Percentiles rank a stretch among this genome's conserved stretches.
Evolutionary conservation across 2,797 vertebrate genomes (phyloP).

Genomic region (Cirrhinus mrigala): DNA sequence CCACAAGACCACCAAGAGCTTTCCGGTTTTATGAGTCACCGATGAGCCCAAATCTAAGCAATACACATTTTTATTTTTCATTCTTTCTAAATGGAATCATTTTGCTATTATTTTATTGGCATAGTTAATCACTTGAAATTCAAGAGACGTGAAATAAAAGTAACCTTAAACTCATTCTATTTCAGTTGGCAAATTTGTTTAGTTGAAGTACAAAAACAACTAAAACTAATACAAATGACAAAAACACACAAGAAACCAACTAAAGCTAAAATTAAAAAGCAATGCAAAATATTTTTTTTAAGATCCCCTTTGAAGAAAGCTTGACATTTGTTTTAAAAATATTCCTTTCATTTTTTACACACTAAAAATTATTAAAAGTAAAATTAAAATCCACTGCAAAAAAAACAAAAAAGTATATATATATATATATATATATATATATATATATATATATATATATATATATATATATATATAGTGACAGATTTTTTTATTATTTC

Average conservation of each 20-base stretch:
- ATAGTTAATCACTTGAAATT: neutral
- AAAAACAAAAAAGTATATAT: too few species aligned
- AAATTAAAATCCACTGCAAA: too few species aligned
- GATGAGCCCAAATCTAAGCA: neutral
- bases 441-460: too few species aligned
- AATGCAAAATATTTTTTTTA: too few species aligned
- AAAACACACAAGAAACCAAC: neutral
- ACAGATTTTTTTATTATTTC: too few species aligned
- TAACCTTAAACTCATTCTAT: neutral
- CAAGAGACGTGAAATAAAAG: neutral
- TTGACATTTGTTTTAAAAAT: too few species aligned
- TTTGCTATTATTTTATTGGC: neutral
- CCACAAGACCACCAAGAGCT: conserved; percentile 13
- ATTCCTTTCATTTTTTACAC: too few species aligned
- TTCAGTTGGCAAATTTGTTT: neutral
- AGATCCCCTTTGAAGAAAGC: too few species aligned
- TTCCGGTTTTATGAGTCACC: neutral
- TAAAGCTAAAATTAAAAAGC: too few species aligned
- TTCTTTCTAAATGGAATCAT: neutral
- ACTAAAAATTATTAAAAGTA: too few species aligned
- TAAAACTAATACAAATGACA: neutral
- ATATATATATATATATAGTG: too few species aligned
- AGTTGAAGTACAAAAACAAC: neutral
- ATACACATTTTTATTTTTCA: neutral
- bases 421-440: too few species aligned